phyloP scores from a whole-genome alignment of 2,888 invertebrate genomes.

The Dastarcus helophoroides region DNA sequence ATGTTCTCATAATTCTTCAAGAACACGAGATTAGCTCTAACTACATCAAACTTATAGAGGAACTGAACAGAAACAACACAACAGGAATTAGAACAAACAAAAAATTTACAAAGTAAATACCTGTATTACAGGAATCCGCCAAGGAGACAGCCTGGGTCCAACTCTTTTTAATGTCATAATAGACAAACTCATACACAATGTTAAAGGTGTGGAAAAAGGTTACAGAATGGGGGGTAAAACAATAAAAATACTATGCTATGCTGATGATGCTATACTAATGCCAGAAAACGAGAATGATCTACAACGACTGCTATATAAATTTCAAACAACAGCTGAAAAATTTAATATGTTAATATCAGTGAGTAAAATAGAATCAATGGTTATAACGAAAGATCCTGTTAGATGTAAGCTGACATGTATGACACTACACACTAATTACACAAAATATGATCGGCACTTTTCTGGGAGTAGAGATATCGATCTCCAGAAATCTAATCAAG shows the following conservation, averaged over 20 bases:
- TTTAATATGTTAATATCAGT: conserved; percentile 5
- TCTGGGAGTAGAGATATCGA: conserved; percentile 7
- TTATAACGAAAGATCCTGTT: conserved; percentile 4
- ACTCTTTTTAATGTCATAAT: conserved; percentile 3
- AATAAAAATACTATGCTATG: neutral
- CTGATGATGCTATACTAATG: neutral
- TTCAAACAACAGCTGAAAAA: too few relatives aligned
- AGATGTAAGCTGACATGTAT: conserved; percentile 4
- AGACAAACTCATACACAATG: neutral
- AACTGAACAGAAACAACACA: conserved; percentile 5
- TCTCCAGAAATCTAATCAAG: conserved; percentile 6
- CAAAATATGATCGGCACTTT: conserved; percentile 2
- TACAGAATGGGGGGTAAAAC: neutral
- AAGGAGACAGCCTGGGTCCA: conserved; percentile 3
- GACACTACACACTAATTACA: conserved; percentile 1
- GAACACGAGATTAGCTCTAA: conserved; percentile 3
- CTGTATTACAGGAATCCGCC: conserved; percentile 4
- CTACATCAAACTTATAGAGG: conserved; percentile 4
- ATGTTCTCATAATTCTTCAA: conserved; percentile 3
- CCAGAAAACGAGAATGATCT: conserved; percentile 1
- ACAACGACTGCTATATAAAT: too few relatives aligned
- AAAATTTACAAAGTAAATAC: too few relatives aligned
- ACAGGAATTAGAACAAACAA: conserved; percentile 5
- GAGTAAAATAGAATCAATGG: conserved; percentile 5
- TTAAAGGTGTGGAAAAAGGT: neutral